Evolutionary conservation across 2,797 vertebrate species (phyloP).

Genomic region (Chelidonichthys spinosus): DNA sequence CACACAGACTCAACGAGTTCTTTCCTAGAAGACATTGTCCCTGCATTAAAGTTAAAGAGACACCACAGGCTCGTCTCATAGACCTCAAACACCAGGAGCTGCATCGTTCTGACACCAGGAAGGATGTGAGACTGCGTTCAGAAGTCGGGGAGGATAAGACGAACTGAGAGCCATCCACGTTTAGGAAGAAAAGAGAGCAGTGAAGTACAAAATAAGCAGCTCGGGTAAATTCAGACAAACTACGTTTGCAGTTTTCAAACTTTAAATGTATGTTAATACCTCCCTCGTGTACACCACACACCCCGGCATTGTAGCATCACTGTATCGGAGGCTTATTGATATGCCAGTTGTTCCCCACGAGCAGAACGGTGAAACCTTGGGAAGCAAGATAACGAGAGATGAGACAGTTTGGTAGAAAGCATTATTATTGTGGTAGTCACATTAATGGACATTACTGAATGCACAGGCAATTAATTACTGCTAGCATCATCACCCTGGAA

Average conservation of each 20-base stretch:
- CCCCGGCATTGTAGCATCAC: neutral
- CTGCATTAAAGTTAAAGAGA: conserved; percentile 18
- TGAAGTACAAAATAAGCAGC: conserved; percentile 18
- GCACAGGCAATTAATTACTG: conserved; percentile 80
- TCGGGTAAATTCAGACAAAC: conserved; percentile 11
- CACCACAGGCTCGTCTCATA: conserved; percentile 9
- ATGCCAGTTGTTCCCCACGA: conserved; percentile 25
- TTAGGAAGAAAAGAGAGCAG: conserved; percentile 1
- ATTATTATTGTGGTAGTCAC: conserved; percentile 73
- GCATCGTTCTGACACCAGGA: conserved; percentile 32
- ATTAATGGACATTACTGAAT: conserved; percentile 78
- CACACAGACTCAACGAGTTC: neutral
- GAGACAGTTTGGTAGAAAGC: conserved; percentile 63
- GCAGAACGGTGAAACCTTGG: conserved; percentile 43
- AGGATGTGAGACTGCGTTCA: conserved; percentile 19
- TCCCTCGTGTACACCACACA: neutral
- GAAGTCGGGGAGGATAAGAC: conserved; percentile 27
- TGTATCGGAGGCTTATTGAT: conserved; percentile 5
- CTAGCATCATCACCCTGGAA: conserved; percentile 81
- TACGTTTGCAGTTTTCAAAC: neutral
- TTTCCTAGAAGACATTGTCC: conserved; percentile 37
- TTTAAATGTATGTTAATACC: neutral
- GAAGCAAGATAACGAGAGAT: conserved; percentile 55
- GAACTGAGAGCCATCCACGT: conserved; percentile 10
- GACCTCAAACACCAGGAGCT: conserved; percentile 19